Conservation (phyloP, 2,113 vertebrate genomes). For the Ailurus styani region DNA sequence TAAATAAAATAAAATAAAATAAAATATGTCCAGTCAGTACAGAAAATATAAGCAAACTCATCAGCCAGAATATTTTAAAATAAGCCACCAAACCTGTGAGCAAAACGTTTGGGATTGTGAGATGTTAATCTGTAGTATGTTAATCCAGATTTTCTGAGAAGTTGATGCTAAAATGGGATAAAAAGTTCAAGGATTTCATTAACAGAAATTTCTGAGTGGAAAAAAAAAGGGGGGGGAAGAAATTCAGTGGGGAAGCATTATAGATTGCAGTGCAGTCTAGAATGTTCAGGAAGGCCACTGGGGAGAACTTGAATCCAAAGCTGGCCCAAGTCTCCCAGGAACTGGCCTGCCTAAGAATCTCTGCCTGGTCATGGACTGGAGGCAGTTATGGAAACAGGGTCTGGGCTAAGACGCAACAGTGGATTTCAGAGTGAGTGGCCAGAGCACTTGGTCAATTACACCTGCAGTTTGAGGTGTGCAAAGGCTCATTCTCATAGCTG, state of each 20-base stretch:
- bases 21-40: neutral
- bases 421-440: neutral
- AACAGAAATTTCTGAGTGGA: neutral
- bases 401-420: neutral
- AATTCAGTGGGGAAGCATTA: neutral
- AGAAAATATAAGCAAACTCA: neutral
- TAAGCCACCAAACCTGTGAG: neutral
- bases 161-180: neutral
- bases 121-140: neutral
- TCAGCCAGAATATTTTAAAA: neutral
- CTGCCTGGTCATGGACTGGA: neutral
- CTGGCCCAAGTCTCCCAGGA: neutral
- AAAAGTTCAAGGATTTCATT: neutral
- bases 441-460: neutral
- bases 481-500: neutral
- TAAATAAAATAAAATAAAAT: no score
- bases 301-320: neutral
- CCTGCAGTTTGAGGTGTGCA: neutral
- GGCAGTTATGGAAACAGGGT: neutral
- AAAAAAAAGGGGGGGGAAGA: neutral
- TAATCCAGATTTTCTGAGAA: neutral
- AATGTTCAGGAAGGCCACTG: neutral
- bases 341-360: neutral
- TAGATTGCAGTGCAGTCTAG: neutral
- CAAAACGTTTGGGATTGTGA: neutral